These are phyloP conservation scores for Gorsachius magnificus DNA, from an alignment of 2,797 vertebrate species.

Conservation along the genomic window DNA sequence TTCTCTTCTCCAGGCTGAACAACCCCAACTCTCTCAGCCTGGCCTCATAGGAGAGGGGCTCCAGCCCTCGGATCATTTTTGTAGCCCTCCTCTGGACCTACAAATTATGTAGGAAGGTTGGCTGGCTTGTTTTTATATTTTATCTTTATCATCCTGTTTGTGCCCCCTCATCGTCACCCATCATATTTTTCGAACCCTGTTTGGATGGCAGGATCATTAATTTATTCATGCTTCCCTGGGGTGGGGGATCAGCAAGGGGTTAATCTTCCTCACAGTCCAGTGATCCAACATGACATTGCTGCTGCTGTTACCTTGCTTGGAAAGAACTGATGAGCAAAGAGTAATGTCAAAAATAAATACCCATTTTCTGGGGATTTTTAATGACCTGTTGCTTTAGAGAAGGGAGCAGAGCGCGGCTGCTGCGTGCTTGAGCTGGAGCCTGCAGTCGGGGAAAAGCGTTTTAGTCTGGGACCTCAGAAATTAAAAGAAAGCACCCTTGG, in stretches of 20 bases:
- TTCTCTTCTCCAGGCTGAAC: too few relatives aligned
- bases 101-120: background rate
- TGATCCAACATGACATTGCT: rapidly evolving
- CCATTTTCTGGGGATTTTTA: background rate
- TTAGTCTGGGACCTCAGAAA: background rate
- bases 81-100: too few relatives aligned
- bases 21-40: too few relatives aligned
- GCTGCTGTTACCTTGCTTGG: background rate
- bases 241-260: background rate
- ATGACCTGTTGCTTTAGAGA: background rate
- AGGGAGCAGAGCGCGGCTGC: background rate
- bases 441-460: background rate
- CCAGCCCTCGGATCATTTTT: too few relatives aligned
- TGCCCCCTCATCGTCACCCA: background rate
- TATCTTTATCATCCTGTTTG: background rate
- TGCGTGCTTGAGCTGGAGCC: rapidly evolving
- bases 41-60: too few relatives aligned
- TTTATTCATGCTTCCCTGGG: background rate
- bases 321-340: background rate
- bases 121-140: background rate
- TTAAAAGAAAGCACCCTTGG: background rate
- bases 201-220: background rate
- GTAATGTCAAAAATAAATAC: background rate
- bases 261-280: background rate
- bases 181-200: background rate